Evolutionary conservation across 92 coral and sea anemone species (phyloP), one percentile per base, ranked within the genome.

Genomic region (Desmophyllum pertusum): DNA sequence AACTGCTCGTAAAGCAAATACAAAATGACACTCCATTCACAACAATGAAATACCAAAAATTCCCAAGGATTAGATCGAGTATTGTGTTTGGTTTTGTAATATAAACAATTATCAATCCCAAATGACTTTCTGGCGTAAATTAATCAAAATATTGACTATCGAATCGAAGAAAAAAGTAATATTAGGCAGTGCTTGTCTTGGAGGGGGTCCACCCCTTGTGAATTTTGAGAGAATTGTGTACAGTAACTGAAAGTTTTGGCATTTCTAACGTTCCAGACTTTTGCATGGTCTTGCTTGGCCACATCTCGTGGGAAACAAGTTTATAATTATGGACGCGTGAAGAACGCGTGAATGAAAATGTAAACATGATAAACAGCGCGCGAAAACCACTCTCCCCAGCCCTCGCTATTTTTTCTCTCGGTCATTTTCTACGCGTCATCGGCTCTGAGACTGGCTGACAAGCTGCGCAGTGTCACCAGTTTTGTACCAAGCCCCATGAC

Each of bases 31-130:
- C 63, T 83, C 61, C 43, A 53, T 27, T 46, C 31, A 38, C 41
- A 76, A 89, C 91, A 92, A 87, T 77, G 48, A 59, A 84, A 92
- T 92, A 53, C 93, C 91, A 75, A 73, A 66, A 89, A 92, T 86
- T 76, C 84, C 79, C 73, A 27, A 25, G 93, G 88, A 87, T 90
- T 90, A 90, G 62, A 40, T 33, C 46, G 6, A 51, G 63, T 76
- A 74, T 86, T 85, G 80, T 81, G 42, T 63, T 79, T 70, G 86
- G 18, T 70, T 81, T 59, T 48, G 68, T 37, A 53, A 80, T 79
- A 79, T 86, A 84, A 80, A 89, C 90, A 89, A 80, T 89, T 80
- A 85, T 71, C 65, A 45, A 83, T 38, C 59, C 78, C 80, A 35
- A 80, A 59, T 89, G 90, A 85, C 73, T 67, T 76, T 89, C 73